These are phyloP conservation scores for Sebastes matsubarae DNA, from an alignment of 2,797 vertebrate species.

Conservation along the genomic window DNA sequence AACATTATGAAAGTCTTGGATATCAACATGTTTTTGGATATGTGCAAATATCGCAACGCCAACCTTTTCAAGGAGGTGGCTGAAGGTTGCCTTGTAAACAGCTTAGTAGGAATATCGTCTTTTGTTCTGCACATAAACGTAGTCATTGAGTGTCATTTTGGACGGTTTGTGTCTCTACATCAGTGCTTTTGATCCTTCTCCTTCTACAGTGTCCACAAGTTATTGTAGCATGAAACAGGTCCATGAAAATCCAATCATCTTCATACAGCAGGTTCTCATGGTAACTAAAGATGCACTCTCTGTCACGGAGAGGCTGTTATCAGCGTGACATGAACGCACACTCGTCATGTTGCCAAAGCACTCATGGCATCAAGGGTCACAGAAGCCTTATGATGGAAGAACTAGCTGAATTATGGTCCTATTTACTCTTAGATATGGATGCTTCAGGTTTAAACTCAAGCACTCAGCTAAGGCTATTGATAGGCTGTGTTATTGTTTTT, in stretches of 20 bases:
- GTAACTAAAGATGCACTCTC: constrained; percentile 17
- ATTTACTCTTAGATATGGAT: background rate
- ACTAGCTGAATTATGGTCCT: background rate
- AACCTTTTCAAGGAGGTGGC: too few species aligned
- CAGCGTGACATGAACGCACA: background rate
- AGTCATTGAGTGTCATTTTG: background rate
- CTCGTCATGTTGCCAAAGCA: background rate
- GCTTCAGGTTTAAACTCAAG: background rate
- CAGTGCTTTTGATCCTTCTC: background rate
- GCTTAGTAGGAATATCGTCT: too few species aligned
- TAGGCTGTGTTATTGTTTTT: background rate
- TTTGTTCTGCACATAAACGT: too few species aligned
- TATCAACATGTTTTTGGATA: too few species aligned
- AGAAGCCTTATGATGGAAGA: background rate
- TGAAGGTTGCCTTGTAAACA: too few species aligned
- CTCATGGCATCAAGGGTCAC: background rate
- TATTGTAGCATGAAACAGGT: background rate
- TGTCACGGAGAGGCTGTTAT: background rate
- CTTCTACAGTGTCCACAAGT: background rate
- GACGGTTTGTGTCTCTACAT: background rate
- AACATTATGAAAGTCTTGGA: too few species aligned
- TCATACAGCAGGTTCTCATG: constrained; percentile 14
- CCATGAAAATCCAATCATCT: background rate
- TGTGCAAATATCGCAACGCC: too few species aligned
- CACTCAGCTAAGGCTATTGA: background rate